Percentiles rank a stretch among this genome's conserved stretches.
phyloP scores from a whole-genome alignment of 2,113 vertebrate species.

The Grantiella picta region DNA sequence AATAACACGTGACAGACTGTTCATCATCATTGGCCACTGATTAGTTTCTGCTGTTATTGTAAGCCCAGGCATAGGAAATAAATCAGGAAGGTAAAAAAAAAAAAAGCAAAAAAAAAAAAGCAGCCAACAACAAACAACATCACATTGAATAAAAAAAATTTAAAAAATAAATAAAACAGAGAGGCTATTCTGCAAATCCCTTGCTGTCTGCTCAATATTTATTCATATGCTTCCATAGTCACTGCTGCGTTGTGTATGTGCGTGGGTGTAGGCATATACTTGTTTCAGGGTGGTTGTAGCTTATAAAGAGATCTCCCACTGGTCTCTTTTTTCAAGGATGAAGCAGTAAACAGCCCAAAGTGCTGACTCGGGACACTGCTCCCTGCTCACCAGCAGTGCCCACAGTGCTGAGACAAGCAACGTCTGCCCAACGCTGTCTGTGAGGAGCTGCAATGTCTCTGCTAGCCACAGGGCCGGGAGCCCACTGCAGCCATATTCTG shows the following conservation, averaged over 20 bases:
- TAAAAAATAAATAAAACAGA: background rate
- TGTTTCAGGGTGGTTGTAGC: background rate
- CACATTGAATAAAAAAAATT: slow-evolving; percentile 36
- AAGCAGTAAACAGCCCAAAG: background rate
- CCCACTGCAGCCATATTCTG: fast-evolving
- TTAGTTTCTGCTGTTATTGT: slow-evolving; percentile 40
- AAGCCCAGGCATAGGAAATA: background rate
- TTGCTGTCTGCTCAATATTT: background rate
- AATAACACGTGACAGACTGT: slow-evolving; percentile 5
- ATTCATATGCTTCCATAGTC: background rate
- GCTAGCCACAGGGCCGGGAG: fast-evolving
- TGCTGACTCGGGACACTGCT: background rate
- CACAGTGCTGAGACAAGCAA: background rate
- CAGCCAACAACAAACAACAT: background rate
- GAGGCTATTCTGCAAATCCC: slow-evolving; percentile 20
- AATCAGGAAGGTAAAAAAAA: background rate
- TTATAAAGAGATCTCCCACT: background rate
- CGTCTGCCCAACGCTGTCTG: background rate
- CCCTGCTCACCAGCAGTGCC: background rate
- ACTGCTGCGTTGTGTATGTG: background rate
- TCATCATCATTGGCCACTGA: slow-evolving; percentile 39
- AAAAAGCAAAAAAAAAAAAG: background rate
- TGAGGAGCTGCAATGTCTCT: background rate
- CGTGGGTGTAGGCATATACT: background rate
- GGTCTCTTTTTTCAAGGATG: background rate